Base-by-base conservation (phyloP, 2,797 vertebrate genomes). In the Tinamus major region DNA sequence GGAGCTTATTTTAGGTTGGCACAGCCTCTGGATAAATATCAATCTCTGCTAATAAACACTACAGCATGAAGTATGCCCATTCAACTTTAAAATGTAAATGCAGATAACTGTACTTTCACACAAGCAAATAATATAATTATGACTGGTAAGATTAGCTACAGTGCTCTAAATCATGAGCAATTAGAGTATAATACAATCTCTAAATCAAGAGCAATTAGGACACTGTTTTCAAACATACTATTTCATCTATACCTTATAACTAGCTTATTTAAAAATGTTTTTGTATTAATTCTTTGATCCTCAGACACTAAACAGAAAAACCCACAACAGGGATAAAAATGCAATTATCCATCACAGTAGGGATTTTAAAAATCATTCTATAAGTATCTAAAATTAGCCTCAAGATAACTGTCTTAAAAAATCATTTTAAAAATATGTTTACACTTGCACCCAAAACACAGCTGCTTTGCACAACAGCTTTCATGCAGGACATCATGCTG, bases 121-220 rank as follows among this genome's bases (percentile, higher is more conserved):
- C 72, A 90, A 87, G 92, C 81, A 80, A 23, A 7, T 83, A 91
- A 84, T 62, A 68, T 13, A 72, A 85, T 35, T 85, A 56, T 80
- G 89, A 94, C 84, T 29, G 67, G 48, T 49, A 87, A 81, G 82
- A 95, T 90, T 86, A 95, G 48, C 63, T 83, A 87, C 65, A 88
- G 59, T 76, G 58, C 37, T 80, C 79, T 68, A 85, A 89, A 93
- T 68, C 53, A 80, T 70, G 46, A 83, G 70, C 51, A 90, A 84
- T 55, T 65, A 37, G 44, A 90, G 5, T 72, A 83, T 49, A 91
- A 94, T 48, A 64, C 27, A 85, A 90, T 78, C 53, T 91, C 93
- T 93, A 89, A 88, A 94, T 65, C 1, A 2, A 91, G 59, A 92
- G 87, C 89, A 94, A 94, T 89, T 82, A 94, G 86, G 79, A 89